phyloP scores from a whole-genome alignment of 2,113 vertebrate genomes.

The Podarcis raffonei region DNA sequence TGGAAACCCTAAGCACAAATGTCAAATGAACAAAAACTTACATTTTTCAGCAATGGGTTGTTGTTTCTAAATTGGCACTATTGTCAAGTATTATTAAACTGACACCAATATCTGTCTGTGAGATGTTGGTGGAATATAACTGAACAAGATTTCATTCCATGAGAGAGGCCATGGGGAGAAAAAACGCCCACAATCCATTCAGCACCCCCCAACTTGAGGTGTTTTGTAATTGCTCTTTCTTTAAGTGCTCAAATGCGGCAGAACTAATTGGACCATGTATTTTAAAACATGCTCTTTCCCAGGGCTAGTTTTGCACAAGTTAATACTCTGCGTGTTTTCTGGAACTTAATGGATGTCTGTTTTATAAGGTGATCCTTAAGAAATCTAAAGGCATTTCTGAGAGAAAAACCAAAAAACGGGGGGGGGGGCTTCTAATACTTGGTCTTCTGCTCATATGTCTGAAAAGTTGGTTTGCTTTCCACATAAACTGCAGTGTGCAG shows the following conservation, averaged over 20 bases:
- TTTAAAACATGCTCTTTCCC: background rate
- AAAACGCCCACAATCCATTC: background rate
- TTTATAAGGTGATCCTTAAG: background rate
- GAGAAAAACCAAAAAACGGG: background rate
- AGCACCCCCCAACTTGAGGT: background rate
- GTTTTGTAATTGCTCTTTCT: background rate
- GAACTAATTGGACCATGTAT: background rate
- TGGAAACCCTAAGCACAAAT: background rate
- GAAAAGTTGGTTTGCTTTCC: background rate
- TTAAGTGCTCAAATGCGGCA: slow-evolving; percentile 4
- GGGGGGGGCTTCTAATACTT: background rate
- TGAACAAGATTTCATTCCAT: background rate
- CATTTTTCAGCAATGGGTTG: background rate
- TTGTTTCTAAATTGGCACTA: background rate
- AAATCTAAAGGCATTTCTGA: background rate
- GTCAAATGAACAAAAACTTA: background rate
- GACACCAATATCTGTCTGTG: background rate
- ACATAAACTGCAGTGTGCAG: background rate
- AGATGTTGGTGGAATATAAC: background rate
- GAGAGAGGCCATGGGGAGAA: background rate
- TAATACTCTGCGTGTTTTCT: background rate
- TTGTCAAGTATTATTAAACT: background rate
- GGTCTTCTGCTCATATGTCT: background rate
- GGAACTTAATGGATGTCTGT: slow-evolving; percentile 2
- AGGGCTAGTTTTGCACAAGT: background rate